A percentile compares a stretch with the other conserved stretches of the same genome.
Evolutionary conservation across 2,888 invertebrate species (phyloP).

Genomic region (Nowickia ferox): DNA sequence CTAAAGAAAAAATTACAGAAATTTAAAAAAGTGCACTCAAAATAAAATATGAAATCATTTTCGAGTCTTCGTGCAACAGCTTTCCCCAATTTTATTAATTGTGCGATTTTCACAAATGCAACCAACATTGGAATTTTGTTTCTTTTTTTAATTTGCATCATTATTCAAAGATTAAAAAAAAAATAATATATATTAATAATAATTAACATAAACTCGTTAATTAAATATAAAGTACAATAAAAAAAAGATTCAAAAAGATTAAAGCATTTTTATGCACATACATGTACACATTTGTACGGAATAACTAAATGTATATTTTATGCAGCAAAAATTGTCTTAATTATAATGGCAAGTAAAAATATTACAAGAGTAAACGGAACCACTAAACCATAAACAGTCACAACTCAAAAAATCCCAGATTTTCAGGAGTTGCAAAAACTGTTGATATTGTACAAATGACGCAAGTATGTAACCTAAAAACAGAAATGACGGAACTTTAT

Average conservation of each 20-base stretch:
- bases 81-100: neutral
- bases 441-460: no score
- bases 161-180: neutral
- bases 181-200: neutral
- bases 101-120: neutral
- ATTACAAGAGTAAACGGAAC: neutral
- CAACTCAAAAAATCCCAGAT: no score
- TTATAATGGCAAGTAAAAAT: constrained; percentile 1
- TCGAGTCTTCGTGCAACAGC: neutral
- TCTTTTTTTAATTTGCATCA: neutral
- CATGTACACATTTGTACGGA: neutral
- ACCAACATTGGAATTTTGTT: neutral
- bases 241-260: constrained; percentile 12
- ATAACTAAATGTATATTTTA: neutral
- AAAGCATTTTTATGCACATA: constrained; percentile 23
- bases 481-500: no score
- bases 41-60: neutral
- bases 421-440: no score
- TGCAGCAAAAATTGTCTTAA: neutral
- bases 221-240: constrained; percentile 26
- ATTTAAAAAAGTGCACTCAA: neutral
- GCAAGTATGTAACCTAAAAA: no score
- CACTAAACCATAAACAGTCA: no score
- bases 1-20: neutral
- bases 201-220: constrained; percentile 16